phyloP scores from a whole-genome alignment of 2,888 invertebrate species.

The Malthinus seriepunctatus region DNA sequence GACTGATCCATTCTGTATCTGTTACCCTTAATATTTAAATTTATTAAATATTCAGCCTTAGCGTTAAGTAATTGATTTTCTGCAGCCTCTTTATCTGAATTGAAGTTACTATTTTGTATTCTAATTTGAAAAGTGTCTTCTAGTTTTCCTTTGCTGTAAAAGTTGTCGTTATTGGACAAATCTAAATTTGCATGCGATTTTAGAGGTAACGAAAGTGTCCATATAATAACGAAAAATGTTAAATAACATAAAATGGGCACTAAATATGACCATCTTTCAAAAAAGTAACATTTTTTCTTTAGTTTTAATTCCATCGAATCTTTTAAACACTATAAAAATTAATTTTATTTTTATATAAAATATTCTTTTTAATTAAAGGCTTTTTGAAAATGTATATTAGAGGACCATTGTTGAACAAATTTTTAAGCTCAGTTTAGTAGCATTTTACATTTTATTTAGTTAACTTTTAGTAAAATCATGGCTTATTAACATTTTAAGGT shows the following conservation, averaged over 20 bases:
- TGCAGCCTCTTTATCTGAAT: constrained; percentile 55
- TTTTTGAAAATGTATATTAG: background rate
- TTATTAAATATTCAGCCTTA: constrained; percentile 57
- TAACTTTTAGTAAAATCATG: too few relatives aligned
- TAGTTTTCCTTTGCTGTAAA: constrained; percentile 27
- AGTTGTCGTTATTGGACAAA: constrained; percentile 1
- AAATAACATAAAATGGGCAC: constrained; percentile 61
- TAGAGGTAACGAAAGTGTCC: constrained; percentile 57
- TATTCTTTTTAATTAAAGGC: background rate
- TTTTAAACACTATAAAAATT: background rate
- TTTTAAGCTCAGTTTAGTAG: too few relatives aligned
- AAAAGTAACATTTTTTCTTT: constrained; percentile 34
- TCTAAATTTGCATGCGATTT: constrained; percentile 38
- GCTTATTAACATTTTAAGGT: constrained; percentile 7
- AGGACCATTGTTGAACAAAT: too few relatives aligned
- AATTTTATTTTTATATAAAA: background rate
- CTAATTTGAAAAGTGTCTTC: constrained; percentile 50
- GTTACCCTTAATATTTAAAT: constrained; percentile 48
- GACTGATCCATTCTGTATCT: constrained; percentile 48
- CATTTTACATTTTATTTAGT: too few relatives aligned
- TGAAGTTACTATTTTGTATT: constrained; percentile 57
- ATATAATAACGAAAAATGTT: constrained; percentile 58
- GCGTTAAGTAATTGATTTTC: constrained; percentile 54
- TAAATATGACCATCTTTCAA: constrained; percentile 59
- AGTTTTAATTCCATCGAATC: constrained; percentile 13